Percentiles rank a stretch among this genome's conserved stretches.
Conservation (phyloP, 2,888 invertebrate genomes). For the Uloborus plumipes region DNA sequence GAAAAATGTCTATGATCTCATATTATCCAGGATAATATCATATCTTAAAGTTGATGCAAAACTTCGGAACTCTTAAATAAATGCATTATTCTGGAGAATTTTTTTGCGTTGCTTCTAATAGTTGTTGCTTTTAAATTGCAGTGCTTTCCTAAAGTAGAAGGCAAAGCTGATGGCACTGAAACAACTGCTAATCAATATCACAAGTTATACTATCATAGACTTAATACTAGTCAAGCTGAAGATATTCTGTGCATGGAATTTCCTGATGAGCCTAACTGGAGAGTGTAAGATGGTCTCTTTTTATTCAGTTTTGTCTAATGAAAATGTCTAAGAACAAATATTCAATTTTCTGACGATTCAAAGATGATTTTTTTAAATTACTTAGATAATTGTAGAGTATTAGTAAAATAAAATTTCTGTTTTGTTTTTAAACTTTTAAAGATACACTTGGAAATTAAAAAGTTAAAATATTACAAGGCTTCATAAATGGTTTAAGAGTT, state of each 20-base stretch:
- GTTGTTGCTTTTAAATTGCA: slow-evolving; percentile 70
- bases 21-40: too few species aligned
- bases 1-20: neutral
- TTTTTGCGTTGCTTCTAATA: neutral
- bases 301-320: too few species aligned
- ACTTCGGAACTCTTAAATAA: too few species aligned
- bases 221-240: slow-evolving; percentile 87
- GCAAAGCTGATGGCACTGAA: slow-evolving; percentile 92
- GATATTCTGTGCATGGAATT: slow-evolving; percentile 92
- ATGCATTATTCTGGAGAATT: too few species aligned
- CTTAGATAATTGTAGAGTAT: neutral
- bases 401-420: neutral
- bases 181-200: slow-evolving; percentile 89
- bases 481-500: too few species aligned
- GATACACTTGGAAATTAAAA: too few species aligned
- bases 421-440: neutral
- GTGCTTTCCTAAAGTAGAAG: slow-evolving; percentile 85
- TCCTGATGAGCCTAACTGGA: slow-evolving; percentile 88
- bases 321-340: neutral
- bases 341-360: neutral
- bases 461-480: too few species aligned
- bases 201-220: slow-evolving; percentile 91
- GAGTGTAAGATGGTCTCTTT: slow-evolving; percentile 79
- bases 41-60: too few species aligned
- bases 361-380: neutral